Base-by-base conservation (phyloP, 2,888 invertebrate species). In the Lithosia quadra region DNA sequence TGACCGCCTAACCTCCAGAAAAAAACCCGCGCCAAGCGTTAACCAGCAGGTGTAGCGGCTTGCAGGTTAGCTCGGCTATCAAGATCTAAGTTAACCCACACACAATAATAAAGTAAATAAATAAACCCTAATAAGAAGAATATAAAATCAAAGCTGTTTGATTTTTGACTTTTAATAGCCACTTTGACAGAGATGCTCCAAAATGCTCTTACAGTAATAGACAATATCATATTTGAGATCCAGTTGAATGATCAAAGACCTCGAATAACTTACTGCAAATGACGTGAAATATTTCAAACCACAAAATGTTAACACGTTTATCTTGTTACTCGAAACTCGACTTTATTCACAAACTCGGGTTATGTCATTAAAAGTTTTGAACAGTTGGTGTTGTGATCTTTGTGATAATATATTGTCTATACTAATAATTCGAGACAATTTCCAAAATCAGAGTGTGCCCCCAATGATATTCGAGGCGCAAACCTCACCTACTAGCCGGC, bases 291-390 rank as follows among this genome's bases (percentile, higher is more conserved):
- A 49, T n/a, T 1, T n/a, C 49, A 49, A 49, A 49, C 49, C 8
- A 1, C 49, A 49, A 49, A 49, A 49, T 49, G 49, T 49, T n/a
- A n/a, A 18, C 9, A 49, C n/a, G 5, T 49, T 49, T 49, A n/a
- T n/a, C 49, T 49, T 49, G 49, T 49, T n/a, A 3, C 8, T 49
- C 15, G 43, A 43, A 43, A 18, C 18, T 18, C 15, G 43, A 58
- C 39, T 61, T 56, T 67, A 67, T 72, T 74, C 68, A 43, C 63
- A 63, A 65, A 63, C 56, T 58, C 58, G 69, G 58, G 63, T 74
- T 68, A 73, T 76, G 72, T 64, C 71, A 72, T 74, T 71, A 65
- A 68, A 76, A 74, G 57, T 77, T 71, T 71, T 69, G 66, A 60
- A 70, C 68, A 60, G 49, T 58, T 58, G 59, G 55, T 59, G 53